phyloP scores from a whole-genome alignment of 2,113 vertebrate genomes.

The Chaetops frenatus region DNA sequence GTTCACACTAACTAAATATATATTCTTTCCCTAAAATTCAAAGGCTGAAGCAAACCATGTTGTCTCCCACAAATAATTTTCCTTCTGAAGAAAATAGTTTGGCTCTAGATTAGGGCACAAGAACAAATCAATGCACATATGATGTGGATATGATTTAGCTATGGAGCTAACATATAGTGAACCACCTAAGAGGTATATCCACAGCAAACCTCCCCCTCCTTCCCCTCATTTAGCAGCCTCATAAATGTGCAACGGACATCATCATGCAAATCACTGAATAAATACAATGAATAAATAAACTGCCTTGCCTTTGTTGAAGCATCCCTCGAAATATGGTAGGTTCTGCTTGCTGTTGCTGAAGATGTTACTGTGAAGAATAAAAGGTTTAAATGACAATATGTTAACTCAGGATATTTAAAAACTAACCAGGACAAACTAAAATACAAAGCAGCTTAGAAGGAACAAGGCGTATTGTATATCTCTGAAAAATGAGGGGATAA shows the following conservation, averaged over 20 bases:
- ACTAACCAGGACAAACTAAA: neutral
- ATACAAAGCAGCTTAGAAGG: neutral
- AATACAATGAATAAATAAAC: neutral
- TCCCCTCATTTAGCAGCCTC: neutral
- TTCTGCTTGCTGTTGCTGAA: neutral
- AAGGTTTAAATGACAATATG: neutral
- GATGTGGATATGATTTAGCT: neutral
- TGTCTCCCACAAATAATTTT: neutral
- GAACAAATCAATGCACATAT: neutral
- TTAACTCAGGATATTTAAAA: neutral
- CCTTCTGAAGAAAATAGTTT: neutral
- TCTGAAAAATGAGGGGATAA: neutral
- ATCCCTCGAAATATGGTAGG: neutral
- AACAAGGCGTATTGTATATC: neutral
- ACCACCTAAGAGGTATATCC: neutral
- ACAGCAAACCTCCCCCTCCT: neutral
- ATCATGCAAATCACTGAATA: neutral
- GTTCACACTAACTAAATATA: neutral
- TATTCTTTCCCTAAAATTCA: neutral
- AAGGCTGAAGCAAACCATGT: neutral
- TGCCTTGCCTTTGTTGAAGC: neutral
- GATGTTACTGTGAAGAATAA: neutral
- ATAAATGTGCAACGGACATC: neutral
- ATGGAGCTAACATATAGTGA: neutral
- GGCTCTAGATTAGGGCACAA: neutral